Base-by-base conservation (phyloP, 1,140 invertebrate genomes). In the Hestina assimilis region DNA sequence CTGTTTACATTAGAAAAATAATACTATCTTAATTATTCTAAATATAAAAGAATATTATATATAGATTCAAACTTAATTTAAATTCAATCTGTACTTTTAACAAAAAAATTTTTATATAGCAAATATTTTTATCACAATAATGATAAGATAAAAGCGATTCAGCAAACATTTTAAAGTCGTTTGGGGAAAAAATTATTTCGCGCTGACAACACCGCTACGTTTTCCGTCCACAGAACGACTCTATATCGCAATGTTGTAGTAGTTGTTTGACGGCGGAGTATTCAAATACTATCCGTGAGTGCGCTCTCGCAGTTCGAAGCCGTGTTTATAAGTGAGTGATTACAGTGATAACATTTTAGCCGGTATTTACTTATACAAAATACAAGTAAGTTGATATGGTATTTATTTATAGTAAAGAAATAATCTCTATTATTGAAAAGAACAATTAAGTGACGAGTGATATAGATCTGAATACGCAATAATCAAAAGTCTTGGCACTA, bases 181-280 rank as follows among this genome's bases (percentile, higher is more conserved):
- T 17, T n/a, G n/a, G 26, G 55, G 40, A 19, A 47, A 41, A 35
- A 33, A n/a, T 11, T 33, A 23, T 7, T 1, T 7, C 12, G 7
- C 9, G 17, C 54, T 73, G 69, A 72, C 68, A 82, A 67, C 75
- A 72, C 66, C 15, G 19, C 11, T 20, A 52, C 45, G 45, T 35
- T 53, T 41, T 63, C 33, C 53, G 56, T 33, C 31, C 35, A 28
- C 20, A 17, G 33, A 43, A 17, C 43, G 59, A 40, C 55, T 51
- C 54, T 66, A 14, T 17, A 68, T 35, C 20, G 26, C 35, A 12
- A n/a, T n/a, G n/a, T 31, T 41, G 12, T 59, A n/a, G 45, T 50
- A 61, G 51, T 61, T 35, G 55, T 60, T 50, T 56, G 47, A 31
- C 52, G 52, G 59, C 68, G 50, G 59, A 68, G 69, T 72, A 64